These are phyloP conservation scores for Lottia scabra DNA, from an alignment of 2,888 invertebrate species.

Conservation along the genomic window DNA sequence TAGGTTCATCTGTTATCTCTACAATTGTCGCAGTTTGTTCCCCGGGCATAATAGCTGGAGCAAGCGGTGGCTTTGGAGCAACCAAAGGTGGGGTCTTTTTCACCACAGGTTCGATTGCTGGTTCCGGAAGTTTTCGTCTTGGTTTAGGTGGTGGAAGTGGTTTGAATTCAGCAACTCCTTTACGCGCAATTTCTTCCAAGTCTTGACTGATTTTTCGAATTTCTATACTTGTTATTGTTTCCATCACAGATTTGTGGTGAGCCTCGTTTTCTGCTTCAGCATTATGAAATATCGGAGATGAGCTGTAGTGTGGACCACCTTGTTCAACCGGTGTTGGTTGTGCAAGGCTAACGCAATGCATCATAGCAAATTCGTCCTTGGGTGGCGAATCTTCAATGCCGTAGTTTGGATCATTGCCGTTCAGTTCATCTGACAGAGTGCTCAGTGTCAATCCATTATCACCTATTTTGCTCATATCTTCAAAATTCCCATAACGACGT, in stretches of 20 bases:
- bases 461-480: conserved; percentile 61
- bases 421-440: not conserved
- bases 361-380: conserved; percentile 12
- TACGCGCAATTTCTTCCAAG: conserved; percentile 33
- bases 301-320: not conserved
- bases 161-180: conserved; percentile 32
- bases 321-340: conserved; percentile 11
- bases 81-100: conserved; percentile 18
- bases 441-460: conserved; percentile 19
- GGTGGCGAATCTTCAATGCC: conserved; percentile 5
- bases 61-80: conserved; percentile 29
- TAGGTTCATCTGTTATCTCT: conserved; percentile 7
- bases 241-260: conserved; percentile 16
- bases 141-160: conserved; percentile 44
- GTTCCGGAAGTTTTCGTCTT: conserved; percentile 56
- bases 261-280: not conserved
- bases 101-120: conserved; percentile 42
- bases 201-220: conserved; percentile 38
- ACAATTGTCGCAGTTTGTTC: conserved; percentile 9
- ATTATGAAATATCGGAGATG: not conserved
- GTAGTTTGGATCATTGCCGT: conserved; percentile 8
- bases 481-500: conserved; percentile 59
- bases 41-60: not conserved
- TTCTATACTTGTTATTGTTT: conserved; percentile 32
- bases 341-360: conserved; percentile 15